Percentiles rank a stretch among this genome's conserved stretches.
These are phyloP conservation scores for Theristicus caerulescens DNA, from an alignment of 2,113 vertebrate species.

Conservation along the genomic window DNA sequence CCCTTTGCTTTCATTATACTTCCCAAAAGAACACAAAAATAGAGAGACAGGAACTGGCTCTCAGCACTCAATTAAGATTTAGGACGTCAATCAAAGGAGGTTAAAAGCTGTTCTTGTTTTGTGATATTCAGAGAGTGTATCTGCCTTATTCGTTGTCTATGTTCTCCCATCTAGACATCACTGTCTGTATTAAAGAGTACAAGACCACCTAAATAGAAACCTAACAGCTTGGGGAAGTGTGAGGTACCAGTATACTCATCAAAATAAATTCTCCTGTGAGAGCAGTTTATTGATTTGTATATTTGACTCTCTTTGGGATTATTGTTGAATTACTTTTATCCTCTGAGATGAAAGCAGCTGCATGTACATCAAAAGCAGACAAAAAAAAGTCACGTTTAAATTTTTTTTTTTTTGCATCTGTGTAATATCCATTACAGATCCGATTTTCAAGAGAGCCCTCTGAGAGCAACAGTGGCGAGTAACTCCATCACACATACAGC, in stretches of 20 bases:
- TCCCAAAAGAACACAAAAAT: neutral
- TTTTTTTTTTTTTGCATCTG: conserved; percentile 35
- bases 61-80: neutral
- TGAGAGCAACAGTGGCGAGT: neutral
- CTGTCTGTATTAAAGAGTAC: neutral
- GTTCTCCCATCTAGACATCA: neutral
- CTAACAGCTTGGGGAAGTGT: neutral
- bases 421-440: conserved; percentile 50
- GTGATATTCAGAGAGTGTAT: neutral
- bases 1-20: neutral
- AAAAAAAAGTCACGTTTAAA: conserved; percentile 13
- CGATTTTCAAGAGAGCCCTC: conserved; percentile 14
- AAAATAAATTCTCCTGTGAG: conserved; percentile 41
- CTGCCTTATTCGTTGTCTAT: neutral
- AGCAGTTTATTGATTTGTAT: conserved; percentile 64
- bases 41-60: neutral
- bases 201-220: neutral
- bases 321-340: conserved; percentile 66
- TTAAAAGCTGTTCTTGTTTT: neutral
- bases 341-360: conserved; percentile 50
- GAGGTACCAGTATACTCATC: neutral
- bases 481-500: conserved; percentile 11
- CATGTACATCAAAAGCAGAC: conserved; percentile 60
- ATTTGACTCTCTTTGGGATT: conserved; percentile 57
- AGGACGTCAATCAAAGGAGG: neutral